Evolutionary conservation across 2,113 vertebrate genomes (phyloP).

Genomic region (Entelurus aequoreus): DNA sequence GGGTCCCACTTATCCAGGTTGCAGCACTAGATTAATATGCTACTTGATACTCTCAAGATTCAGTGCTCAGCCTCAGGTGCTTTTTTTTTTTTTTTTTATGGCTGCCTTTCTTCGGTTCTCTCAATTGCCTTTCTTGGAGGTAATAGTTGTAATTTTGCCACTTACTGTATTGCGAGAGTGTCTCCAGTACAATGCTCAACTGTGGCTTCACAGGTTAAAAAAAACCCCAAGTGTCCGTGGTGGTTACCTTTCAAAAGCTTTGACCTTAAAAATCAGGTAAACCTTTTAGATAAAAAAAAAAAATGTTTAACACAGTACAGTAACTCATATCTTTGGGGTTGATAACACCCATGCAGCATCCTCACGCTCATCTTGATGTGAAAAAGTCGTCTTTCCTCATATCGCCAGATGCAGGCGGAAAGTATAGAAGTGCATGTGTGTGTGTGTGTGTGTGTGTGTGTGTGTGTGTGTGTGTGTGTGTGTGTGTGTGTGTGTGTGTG

Average conservation of each 20-base stretch:
- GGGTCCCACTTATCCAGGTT: constrained; percentile 37
- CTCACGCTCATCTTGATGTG: constrained; percentile 24
- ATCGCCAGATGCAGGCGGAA: constrained; percentile 50
- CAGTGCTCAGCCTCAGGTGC: constrained; percentile 38
- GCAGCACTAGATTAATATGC: constrained; percentile 36
- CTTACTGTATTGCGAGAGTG: not conserved
- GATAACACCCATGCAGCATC: constrained; percentile 38
- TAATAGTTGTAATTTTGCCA: constrained; percentile 2
- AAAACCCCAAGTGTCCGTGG: constrained; percentile 11
- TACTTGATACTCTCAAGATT: constrained; percentile 35
- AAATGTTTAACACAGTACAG: constrained; percentile 13
- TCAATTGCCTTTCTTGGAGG: constrained; percentile 6
- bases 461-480: too few species aligned
- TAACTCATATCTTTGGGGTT: constrained; percentile 33
- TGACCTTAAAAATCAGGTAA: constrained; percentile 61
- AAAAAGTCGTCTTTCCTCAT: constrained; percentile 57
- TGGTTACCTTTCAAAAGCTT: constrained; percentile 46
- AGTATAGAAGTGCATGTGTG: not conserved
- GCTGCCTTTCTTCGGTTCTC: constrained; percentile 3
- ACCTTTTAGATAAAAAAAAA: too few species aligned
- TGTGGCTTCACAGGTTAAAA: not conserved
- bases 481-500: too few species aligned
- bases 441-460: too few species aligned
- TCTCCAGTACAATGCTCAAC: not conserved
- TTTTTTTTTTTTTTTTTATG: too few species aligned